These are phyloP conservation scores for Brachyhypopomus gauderio DNA, from an alignment of 2,113 vertebrate species.

Conservation along the genomic window DNA sequence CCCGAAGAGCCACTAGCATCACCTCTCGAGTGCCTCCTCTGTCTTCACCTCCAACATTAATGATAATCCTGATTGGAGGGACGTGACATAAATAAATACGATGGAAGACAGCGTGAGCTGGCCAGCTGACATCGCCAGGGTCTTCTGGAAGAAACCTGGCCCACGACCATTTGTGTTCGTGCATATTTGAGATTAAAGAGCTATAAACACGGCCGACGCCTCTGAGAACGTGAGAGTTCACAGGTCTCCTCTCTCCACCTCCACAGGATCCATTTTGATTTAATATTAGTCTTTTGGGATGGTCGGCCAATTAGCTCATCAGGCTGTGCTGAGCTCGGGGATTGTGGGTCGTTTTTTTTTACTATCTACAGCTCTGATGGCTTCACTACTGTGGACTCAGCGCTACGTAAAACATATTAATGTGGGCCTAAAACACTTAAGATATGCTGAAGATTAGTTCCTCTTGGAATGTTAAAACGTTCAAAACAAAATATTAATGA, in stretches of 20 bases:
- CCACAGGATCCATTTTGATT: no score
- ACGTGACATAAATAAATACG: not conserved
- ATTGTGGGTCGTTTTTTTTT: not conserved
- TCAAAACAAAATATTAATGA: no score
- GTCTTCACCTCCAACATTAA: no score
- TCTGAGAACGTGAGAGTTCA: not conserved
- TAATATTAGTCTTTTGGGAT: no score
- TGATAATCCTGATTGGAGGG: no score
- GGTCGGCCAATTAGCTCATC: no score
- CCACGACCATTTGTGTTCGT: not conserved
- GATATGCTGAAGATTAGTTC: not conserved
- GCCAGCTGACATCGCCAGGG: not conserved
- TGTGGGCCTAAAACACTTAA: not conserved
- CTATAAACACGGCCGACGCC: not conserved
- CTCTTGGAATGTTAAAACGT: no score
- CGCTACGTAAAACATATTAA: not conserved
- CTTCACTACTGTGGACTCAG: not conserved
- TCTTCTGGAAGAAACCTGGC: not conserved
- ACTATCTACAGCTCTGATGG: not conserved
- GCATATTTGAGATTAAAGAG: not conserved
- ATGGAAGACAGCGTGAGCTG: not conserved
- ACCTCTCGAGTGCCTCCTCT: no score
- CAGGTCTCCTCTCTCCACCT: no score
- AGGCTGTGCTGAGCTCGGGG: not conserved
- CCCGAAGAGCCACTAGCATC: no score